Evolutionary conservation across 2,797 vertebrate genomes (phyloP), one percentile per base, ranked within the genome.

Genomic region (Karalla daura): DNA sequence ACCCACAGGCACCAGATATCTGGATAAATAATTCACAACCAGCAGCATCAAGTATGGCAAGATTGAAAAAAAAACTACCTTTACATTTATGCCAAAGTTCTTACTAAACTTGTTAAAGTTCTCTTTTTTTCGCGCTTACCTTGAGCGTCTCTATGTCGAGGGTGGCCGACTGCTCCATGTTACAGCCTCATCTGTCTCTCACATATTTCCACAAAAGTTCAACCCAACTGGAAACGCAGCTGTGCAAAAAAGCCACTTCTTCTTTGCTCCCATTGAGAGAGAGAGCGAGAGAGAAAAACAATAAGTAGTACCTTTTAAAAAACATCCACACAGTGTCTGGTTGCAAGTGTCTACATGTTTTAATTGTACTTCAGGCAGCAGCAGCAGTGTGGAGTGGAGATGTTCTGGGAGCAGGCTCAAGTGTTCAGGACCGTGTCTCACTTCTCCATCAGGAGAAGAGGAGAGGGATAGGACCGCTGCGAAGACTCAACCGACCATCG

Each of bases 111-210:
- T 7, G 37, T 17, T 20, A 43, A 55, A 43, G 15, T n/a, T n/a
- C n/a, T n/a, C n/a, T n/a, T n/a, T 63, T 65, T 63, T 62, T 32
- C 15, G 0, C 3, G 4, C 95, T 84, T 93, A 97, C 96, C 96
- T 97, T 95, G 54, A 95, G 86, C 79, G 95, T 93, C 89, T 95
- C 93, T 43, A 94, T 81, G 80, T 94, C 94, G 81, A 95, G 92
- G 82, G 92, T 88, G 3, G 92, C 84, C 20, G 95, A 90, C 91
- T 92, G 90, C 82, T 95, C 94, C 95, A 95, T 95, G 83, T 88
- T 86, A 52, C 53, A 43, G n/a, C 63, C 44, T 71, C 59, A 73
- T 75, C 35, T 20, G 46, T 63, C 64, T 39, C 9, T 89, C 63
- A 86, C 86, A 88, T 86, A 75, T 87, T 89, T 80, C 77, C 86